Base-by-base conservation (phyloP, 1,140 invertebrate species). In the Ericerus pela region DNA sequence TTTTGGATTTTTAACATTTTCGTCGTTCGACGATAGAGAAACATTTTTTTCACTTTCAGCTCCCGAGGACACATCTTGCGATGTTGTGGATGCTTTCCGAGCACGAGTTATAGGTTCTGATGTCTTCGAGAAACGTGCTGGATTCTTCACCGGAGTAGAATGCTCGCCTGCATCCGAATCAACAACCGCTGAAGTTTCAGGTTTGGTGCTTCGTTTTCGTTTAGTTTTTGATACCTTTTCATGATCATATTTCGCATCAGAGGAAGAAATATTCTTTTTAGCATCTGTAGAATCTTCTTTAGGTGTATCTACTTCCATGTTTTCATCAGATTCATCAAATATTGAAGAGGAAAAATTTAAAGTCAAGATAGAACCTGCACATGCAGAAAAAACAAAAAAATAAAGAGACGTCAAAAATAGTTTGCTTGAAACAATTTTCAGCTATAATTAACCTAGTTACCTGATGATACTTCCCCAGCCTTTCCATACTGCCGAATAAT, bases 401-500 rank as follows among this genome's bases (percentile, higher is more conserved):
- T 14, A 16, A 16, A 4, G 20, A 5, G 36, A 10, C 36, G 20
- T 3, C n/a, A 3, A 18, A 38, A 5, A 16, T 33, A n/a, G 30
- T 38, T 38, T 16, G 20, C 20, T 6, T 3, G n/a, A 14, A 6
- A 38, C 36, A 38, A 6, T 16, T 38, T 16, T 38, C n/a, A 6
- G n/a, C n/a, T 8, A 33, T 33, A 33, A 33, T 24, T 24, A 22
- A 47, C 22, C 8, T 47, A 8, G 8, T 22, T 47, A 47, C 41
- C 41, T 22, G 41, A 47, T 5, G 41, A 47, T 24, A 47, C 41
- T 24, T 47, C 41, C 22, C 41, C 41, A 22, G 41, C 41, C 26
- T 47, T 47, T 18, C 41, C 41, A 47, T 47, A 47, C 26, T 47
- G 41, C 14, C 41, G 3, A 5, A 47, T 47, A 4, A 47, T 24